Conservation (phyloP, 1,140 invertebrate genomes). For the Hylyphantes graminicola region DNA sequence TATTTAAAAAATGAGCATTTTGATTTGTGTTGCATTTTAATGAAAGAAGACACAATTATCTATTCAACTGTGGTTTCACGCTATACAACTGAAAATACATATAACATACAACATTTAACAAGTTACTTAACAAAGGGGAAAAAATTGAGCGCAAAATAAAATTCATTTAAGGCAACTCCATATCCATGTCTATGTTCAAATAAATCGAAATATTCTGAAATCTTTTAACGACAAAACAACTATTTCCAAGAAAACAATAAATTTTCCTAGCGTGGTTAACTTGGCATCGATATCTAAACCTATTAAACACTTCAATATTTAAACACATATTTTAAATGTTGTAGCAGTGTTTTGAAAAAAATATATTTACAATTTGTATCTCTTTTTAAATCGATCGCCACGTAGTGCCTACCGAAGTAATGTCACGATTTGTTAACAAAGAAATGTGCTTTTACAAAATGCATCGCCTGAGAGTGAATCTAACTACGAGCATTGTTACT, state of each 20-base stretch:
- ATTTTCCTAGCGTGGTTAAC: too few species aligned
- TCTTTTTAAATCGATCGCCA: slow-evolving; percentile 2
- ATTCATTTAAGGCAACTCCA: slow-evolving; percentile 55
- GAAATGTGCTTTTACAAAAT: slow-evolving; percentile 10
- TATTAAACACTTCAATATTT: too few species aligned
- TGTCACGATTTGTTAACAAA: slow-evolving; percentile 8
- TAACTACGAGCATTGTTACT: slow-evolving; percentile 30
- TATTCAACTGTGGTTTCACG: slow-evolving; percentile 46
- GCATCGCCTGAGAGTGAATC: slow-evolving; percentile 3
- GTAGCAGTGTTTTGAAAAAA: background rate
- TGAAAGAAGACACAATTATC: background rate
- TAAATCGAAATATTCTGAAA: slow-evolving; percentile 1
- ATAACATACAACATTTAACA: slow-evolving; percentile 19
- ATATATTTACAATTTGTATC: background rate
- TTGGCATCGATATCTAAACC: too few species aligned
- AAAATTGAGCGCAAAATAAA: slow-evolving; percentile 1
- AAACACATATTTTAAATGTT: too few species aligned
- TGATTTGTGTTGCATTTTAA: too few species aligned
- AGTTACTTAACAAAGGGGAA: background rate
- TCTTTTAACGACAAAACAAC: background rate
- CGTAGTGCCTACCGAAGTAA: slow-evolving; percentile 27
- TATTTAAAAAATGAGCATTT: too few species aligned
- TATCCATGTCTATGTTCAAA: slow-evolving; percentile 49
- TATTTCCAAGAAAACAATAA: too few species aligned
- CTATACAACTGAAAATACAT: slow-evolving; percentile 30